A percentile compares a stretch with the other conserved stretches of the same genome.
These are phyloP conservation scores for Gallinago paraguaiae DNA, from an alignment of 2,113 vertebrate genomes.

Conservation along the genomic window DNA sequence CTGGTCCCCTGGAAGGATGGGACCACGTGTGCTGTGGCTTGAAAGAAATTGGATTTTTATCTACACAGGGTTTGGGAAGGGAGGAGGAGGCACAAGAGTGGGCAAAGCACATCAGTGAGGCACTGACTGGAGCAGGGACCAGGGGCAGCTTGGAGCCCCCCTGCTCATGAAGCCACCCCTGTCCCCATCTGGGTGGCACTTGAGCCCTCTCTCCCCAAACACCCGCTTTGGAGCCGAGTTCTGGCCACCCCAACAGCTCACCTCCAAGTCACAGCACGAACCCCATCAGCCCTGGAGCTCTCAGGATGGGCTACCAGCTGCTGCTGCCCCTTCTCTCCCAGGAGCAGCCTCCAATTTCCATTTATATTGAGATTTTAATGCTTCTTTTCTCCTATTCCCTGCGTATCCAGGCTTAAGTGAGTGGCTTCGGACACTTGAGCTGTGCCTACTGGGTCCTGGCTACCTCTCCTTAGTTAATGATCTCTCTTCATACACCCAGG, in stretches of 20 bases:
- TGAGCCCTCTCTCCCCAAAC: background rate
- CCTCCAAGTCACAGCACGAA: background rate
- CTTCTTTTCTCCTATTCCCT: background rate
- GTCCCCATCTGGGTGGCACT: background rate
- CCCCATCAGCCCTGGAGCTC: background rate
- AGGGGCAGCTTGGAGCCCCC: background rate
- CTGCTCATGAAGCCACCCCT: background rate
- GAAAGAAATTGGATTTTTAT: background rate
- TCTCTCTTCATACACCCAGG: background rate
- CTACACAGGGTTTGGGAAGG: too few species aligned
- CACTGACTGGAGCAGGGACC: background rate
- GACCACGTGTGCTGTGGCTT: background rate
- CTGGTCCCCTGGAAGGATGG: background rate
- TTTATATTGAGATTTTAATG: background rate
- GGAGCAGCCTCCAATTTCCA: background rate
- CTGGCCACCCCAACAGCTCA: background rate
- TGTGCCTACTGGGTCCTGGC: background rate
- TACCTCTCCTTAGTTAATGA: background rate
- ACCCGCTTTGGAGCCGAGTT: rapidly evolving
- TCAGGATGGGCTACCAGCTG: background rate
- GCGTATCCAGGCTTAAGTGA: background rate
- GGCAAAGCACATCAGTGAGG: background rate
- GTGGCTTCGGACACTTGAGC: background rate
- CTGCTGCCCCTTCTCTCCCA: background rate
- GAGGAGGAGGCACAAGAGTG: background rate